Base-by-base conservation (phyloP, 2,113 vertebrate species). In the Planiliza haematocheilus region DNA sequence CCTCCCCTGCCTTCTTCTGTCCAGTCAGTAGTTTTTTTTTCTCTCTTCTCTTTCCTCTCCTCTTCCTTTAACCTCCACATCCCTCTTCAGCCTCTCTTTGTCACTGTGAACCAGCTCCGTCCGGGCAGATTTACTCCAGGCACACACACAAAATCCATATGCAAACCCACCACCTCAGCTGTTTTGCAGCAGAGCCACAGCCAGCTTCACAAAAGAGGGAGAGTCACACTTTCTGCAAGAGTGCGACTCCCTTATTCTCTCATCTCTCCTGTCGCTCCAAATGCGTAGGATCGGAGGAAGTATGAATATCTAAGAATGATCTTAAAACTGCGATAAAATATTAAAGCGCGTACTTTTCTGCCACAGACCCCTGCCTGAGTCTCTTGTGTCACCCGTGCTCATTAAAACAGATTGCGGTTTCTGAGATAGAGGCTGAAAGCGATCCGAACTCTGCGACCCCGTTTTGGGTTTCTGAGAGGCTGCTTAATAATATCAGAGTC, bases 321-420 rank as follows among this genome's bases (percentile, higher is more conserved):
- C 57, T 79, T 74, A 74, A 72, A 83, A 67, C 0, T n/a, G 24
- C 50, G 58, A 81, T 89, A 16, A 88, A 91, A 82, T 85, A 89
- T 80, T 83, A 83, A 90, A 80, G 70, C 4, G 0, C 37, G 60
- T 61, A 57, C 43, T 78, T 71, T 63, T 74, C 49, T 79, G 75
- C 72, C 70, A 41, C 34, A 59, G 77, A 77, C 56, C 59, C 24
- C 39, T 53, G 62, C 56, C 24, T 10, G 12, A 61, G 55, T 79
- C 86, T 83, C 79, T 55, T 13, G 65, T 64, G 81, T 65, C 65
- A 89, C 63, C 76, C 13, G 21, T 66, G 76, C 86, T 91, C 81
- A 89, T 91, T 88, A 90, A 87, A 86, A 81, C 63, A 71, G 51
- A 77, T 74, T 80, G 53, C 73, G 58, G 17, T 57, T 64, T 63